A percentile compares a stretch with the other conserved stretches of the same genome.
These are phyloP conservation scores for Calliopsis andreniformis DNA, from an alignment of 1,140 invertebrate genomes.

Conservation along the genomic window DNA sequence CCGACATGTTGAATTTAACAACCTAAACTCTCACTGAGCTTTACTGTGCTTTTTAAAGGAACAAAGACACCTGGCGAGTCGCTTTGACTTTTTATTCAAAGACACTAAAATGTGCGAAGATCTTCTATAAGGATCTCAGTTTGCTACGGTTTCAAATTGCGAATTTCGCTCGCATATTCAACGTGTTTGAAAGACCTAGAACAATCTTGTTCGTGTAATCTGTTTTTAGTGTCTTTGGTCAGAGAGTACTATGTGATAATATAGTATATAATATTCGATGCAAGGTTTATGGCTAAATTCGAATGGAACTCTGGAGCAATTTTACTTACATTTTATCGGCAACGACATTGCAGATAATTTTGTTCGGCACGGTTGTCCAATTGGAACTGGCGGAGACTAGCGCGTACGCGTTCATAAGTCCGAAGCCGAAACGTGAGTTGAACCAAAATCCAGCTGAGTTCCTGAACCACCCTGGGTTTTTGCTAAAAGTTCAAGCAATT, in stretches of 20 bases:
- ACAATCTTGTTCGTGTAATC: no score
- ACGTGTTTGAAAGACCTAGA: no score
- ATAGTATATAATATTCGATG: no score
- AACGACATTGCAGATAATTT: constrained; percentile 83
- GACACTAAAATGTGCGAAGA: not conserved
- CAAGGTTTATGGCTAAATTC: not conserved
- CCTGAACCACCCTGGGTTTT: constrained; percentile 88
- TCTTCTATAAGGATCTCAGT: no score
- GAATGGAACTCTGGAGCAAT: no score
- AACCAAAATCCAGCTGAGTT: constrained; percentile 89
- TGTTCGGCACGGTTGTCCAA: constrained; percentile 91
- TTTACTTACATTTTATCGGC: constrained; percentile 27
- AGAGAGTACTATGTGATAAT: not conserved
- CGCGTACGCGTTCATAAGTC: constrained; percentile 92
- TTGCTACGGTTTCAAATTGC: no score
- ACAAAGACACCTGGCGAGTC: constrained; percentile 8
- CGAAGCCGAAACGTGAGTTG: constrained; percentile 93
- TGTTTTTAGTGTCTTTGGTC: not conserved
- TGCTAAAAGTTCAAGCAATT: constrained; percentile 67
- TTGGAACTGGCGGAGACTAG: constrained; percentile 88
- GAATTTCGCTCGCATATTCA: no score
- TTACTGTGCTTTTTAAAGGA: constrained; percentile 24
- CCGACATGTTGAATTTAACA: constrained; percentile 63
- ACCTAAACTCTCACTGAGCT: constrained; percentile 42
- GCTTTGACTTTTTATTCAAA: no score